Base-by-base conservation (phyloP, 1,140 invertebrate species). In the Drosophila simulans region DNA sequence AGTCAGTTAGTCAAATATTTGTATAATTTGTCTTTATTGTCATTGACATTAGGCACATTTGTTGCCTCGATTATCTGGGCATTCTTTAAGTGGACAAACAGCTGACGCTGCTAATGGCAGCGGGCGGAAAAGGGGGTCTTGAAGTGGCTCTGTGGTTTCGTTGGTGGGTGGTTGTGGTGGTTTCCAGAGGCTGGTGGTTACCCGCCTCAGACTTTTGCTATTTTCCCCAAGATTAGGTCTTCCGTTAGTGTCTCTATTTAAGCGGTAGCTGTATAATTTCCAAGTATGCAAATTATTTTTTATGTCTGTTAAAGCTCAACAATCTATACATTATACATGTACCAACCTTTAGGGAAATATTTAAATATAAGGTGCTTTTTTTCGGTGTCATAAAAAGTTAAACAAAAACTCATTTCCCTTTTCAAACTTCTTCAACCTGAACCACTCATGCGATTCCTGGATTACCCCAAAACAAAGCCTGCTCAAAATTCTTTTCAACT, bases 21-120 rank as follows among this genome's bases (percentile, higher is more conserved):
- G 79, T 82, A 82, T 77, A 82, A 82, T 82, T 82, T 82, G 80
- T 83, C 75, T 83, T 83, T 83, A 83, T 83, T 83, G 80, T 83
- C 80, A 83, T 75, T 79, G 75, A 83, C 80, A 83, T 83, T 83
- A 83, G 80, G 64, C 75, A 83, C 75, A 83, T 83, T 83, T 83
- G 80, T 79, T 83, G 80, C 80, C 75, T 77, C 80, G 80, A 83
- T 83, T 83, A 83, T 83, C 80, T 83, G 70, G 70, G 76, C 70
- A 79, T 79, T 79, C 80, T 83, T 83, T 83, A 83, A 83, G 80
- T 83, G 80, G 80, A 66, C 80, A 83, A 83, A 83, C 80, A 82
- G 80, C 80, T 82, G 80, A 83, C 80, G 80, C 80, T 73, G 79
- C 79, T 81, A 78, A 78, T 78, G 76, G 53, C 54, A 52, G 51